Evolutionary conservation across 2,888 invertebrate species (phyloP).

Genomic region (Tortricodes alternella): DNA sequence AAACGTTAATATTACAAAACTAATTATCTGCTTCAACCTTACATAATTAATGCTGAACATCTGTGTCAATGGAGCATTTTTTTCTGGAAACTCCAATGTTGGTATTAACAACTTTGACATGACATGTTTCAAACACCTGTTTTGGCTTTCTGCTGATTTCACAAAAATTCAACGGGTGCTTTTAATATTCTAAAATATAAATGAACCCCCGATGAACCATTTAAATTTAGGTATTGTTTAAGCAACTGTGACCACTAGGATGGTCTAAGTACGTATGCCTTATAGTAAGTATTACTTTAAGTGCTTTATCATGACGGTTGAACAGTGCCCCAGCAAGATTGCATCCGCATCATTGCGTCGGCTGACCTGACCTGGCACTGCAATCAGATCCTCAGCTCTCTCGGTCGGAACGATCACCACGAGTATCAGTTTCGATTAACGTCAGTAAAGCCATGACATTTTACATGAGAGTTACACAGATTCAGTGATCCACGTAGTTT

Average conservation of each 20-base stretch:
- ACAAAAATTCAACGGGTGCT: too few relatives aligned
- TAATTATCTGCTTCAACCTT: constrained; percentile 59
- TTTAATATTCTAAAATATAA: background rate
- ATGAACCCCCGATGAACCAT: constrained; percentile 44
- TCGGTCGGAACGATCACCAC: constrained; percentile 59
- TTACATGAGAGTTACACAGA: constrained; percentile 44
- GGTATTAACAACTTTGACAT: constrained; percentile 2
- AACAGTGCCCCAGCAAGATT: constrained; percentile 37
- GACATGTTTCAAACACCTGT: background rate
- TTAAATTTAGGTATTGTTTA: constrained; percentile 28
- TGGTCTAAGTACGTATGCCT: constrained; percentile 35
- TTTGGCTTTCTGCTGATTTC: too few relatives aligned
- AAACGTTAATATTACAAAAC: constrained; percentile 54
- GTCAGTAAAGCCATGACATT: constrained; percentile 33
- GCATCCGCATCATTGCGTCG: constrained; percentile 57
- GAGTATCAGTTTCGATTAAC: constrained; percentile 64
- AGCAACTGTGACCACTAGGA: constrained; percentile 47
- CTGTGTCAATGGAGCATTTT: constrained; percentile 66
- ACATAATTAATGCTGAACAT: constrained; percentile 73
- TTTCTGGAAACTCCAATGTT: constrained; percentile 8
- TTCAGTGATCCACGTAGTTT: constrained; percentile 32
- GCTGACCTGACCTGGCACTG: constrained; percentile 49
- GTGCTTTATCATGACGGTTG: background rate
- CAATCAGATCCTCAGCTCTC: constrained; percentile 58
- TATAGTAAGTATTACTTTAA: constrained; percentile 3